These are phyloP conservation scores for Drosophila prosaltans DNA, from an alignment of 1,140 invertebrate species.

Conservation along the genomic window DNA sequence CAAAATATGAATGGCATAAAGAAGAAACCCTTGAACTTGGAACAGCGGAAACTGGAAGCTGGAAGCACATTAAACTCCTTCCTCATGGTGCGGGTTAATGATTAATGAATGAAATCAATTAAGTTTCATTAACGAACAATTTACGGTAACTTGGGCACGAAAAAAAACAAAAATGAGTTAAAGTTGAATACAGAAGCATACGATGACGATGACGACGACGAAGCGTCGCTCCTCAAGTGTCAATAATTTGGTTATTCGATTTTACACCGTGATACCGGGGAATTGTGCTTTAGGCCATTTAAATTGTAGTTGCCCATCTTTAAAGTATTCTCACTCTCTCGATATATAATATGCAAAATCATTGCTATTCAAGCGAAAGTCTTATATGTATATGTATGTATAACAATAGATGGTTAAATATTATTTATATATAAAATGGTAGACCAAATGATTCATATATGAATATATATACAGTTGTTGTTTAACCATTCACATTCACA, in stretches of 20 bases:
- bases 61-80: neutral
- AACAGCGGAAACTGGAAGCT: too few species aligned
- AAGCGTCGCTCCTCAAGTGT: conserved; percentile 71
- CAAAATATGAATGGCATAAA: neutral
- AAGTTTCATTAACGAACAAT: conserved; percentile 82
- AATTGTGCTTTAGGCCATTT: conserved; percentile 34
- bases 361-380: conserved; percentile 65
- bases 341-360: conserved; percentile 71
- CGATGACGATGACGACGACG: conserved; percentile 6
- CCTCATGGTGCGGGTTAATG: conserved; percentile 52
- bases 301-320: conserved; percentile 54
- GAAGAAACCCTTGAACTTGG: conserved; percentile 5
- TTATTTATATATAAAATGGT: conserved; percentile 59
- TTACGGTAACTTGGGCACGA: conserved; percentile 60
- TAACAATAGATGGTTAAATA: conserved; percentile 70
- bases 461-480: too few species aligned
- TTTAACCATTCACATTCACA: conserved; percentile 37
- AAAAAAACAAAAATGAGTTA: neutral
- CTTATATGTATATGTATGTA: too few species aligned
- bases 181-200: conserved; percentile 45
- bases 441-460: conserved; percentile 1
- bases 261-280: conserved; percentile 21
- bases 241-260: conserved; percentile 74
- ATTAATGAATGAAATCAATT: conserved; percentile 83
- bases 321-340: conserved; percentile 31